Conservation (phyloP, 1,140 invertebrate species). For the Drosophila sucinea region DNA sequence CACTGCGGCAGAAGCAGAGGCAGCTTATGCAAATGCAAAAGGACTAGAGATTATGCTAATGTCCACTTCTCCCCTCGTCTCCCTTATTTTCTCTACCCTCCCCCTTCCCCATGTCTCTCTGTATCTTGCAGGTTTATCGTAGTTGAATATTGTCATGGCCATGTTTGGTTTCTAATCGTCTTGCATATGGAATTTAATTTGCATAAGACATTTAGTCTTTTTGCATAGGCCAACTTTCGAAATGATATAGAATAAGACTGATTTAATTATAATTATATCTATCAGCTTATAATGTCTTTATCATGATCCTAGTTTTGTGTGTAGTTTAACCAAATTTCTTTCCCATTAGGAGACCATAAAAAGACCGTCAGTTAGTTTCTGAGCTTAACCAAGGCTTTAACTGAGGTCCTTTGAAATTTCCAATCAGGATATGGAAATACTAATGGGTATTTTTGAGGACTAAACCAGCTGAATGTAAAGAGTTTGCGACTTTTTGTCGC, state of each 20-base stretch:
- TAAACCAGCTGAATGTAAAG: not conserved
- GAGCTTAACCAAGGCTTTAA: too few species aligned
- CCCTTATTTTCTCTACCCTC: not conserved
- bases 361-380: too few species aligned
- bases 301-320: too few species aligned
- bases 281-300: too few species aligned
- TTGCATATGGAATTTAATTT: slow-evolving; percentile 10
- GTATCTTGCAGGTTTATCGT: slow-evolving; percentile 1
- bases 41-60: slow-evolving; percentile 75
- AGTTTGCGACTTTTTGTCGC: not conserved
- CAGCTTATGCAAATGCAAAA: slow-evolving; percentile 71
- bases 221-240: not conserved
- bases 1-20: slow-evolving; percentile 38
- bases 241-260: not conserved
- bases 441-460: not conserved
- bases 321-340: too few species aligned
- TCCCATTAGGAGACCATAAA: too few species aligned
- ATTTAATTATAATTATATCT: slow-evolving; percentile 7
- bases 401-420: too few species aligned
- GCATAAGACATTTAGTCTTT: slow-evolving; percentile 3
- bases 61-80: not conserved
- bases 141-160: slow-evolving; percentile 7
- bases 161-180: slow-evolving; percentile 3
- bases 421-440: too few species aligned
- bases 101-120: not conserved